A percentile compares a stretch with the other conserved stretches of the same genome.
These are phyloP conservation scores for Pseudopodoces humilis DNA, from an alignment of 2,113 vertebrate species.

Conservation along the genomic window DNA sequence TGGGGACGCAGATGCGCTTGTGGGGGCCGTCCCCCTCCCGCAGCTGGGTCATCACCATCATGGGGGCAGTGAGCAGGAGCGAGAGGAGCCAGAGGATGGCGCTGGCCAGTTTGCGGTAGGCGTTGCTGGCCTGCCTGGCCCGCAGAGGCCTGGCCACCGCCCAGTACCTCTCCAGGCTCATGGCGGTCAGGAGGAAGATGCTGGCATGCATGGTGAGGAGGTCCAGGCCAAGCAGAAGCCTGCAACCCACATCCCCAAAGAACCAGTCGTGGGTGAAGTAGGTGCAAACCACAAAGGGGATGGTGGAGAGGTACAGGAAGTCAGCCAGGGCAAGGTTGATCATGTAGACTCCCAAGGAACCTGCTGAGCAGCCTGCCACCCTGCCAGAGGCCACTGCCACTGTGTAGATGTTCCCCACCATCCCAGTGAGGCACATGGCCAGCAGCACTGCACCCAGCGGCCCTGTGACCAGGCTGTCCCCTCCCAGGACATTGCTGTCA, in stretches of 20 bases:
- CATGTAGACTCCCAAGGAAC: conserved; percentile 83
- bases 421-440: conserved; percentile 79
- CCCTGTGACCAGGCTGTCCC: conserved; percentile 71
- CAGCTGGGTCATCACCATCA: conserved; percentile 85
- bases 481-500: background rate
- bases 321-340: conserved; percentile 85
- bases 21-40: conserved; percentile 52
- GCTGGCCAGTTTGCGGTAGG: conserved; percentile 59
- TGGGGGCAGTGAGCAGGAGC: conserved; percentile 77
- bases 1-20: conserved; percentile 83
- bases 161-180: conserved; percentile 87
- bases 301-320: conserved; percentile 86
- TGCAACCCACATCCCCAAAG: conserved; percentile 84
- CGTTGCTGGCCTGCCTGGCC: conserved; percentile 13
- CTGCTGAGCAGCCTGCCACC: conserved; percentile 65
- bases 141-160: conserved; percentile 77
- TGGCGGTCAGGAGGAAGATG: conserved; percentile 80
- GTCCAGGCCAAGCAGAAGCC: conserved; percentile 84
- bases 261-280: conserved; percentile 84
- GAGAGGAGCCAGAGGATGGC: conserved; percentile 75
- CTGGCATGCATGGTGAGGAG: conserved; percentile 89
- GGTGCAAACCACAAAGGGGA: conserved; percentile 88
- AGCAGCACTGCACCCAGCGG: conserved; percentile 74
- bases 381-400: conserved; percentile 73
- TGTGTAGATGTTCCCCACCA: conserved; percentile 81